Evolutionary conservation across 2,797 vertebrate genomes (phyloP).

Genomic region (Loris lydekkerianus): DNA sequence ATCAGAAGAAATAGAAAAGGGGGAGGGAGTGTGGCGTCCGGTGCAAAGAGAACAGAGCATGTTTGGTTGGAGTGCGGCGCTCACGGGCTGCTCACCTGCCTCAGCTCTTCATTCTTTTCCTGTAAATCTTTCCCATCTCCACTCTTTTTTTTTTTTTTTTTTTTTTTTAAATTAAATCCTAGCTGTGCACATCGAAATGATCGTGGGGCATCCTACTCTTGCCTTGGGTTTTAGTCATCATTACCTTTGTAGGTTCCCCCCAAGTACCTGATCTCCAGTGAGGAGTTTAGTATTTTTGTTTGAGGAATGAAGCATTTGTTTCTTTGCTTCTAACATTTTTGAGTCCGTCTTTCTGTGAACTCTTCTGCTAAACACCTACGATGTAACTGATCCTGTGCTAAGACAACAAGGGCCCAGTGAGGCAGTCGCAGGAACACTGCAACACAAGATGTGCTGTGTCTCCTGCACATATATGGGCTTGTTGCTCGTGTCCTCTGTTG

Average conservation of each 20-base stretch:
- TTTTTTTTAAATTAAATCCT: no score
- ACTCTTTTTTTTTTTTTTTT: no score
- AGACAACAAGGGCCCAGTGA: not conserved
- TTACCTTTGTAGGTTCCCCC: not conserved
- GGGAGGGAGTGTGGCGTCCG: not conserved
- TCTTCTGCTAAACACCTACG: not conserved
- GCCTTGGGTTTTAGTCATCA: not conserved
- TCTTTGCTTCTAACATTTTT: not conserved
- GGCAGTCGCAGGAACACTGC: fast-evolving
- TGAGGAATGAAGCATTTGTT: not conserved
- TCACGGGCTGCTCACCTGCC: not conserved
- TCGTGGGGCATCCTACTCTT: not conserved
- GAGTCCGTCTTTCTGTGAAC: not conserved
- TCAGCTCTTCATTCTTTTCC: not conserved
- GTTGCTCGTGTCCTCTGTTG: not conserved
- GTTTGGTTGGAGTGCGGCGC: not conserved
- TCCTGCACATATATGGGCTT: no score
- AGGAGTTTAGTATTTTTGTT: not conserved
- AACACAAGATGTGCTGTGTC: not conserved
- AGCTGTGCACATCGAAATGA: no score
- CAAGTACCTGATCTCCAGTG: not conserved
- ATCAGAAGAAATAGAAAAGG: not conserved
- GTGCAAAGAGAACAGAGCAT: not conserved
- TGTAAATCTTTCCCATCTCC: not conserved
- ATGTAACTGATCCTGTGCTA: not conserved